Evolutionary conservation across 37 sponge, comb jelly and placozoan species (phyloP), one percentile per base, ranked within the genome.

Genomic region (Trichoplax adhaerens): DNA sequence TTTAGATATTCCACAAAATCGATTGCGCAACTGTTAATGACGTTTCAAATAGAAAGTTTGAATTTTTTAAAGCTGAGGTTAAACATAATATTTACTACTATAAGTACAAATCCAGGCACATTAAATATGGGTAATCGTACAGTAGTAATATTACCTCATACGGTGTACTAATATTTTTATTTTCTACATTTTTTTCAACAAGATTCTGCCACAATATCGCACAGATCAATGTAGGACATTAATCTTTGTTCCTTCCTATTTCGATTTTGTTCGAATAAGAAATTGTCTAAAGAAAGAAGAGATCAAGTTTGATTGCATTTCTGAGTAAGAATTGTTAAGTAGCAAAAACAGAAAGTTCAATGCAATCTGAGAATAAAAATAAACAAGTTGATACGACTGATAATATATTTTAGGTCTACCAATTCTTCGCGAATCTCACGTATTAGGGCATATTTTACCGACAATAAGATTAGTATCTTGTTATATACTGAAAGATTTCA

Each of bases 261-360:
- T 87, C 68, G 99, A 98, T 70, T 98, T 86, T 80, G 77, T 98
- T n/a, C 77, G 88, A 10, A 5, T 98, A 4, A 62, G 94, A 46
- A 93, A 98, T 58, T 69, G 83, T 82, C 73, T 98, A 81, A 89
- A 80, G 55, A 84, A 70, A 70, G 83, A 84, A 58, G 83, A 82
- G 52, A 57, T 81, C 52, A 62, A 57, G 54, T 87, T 87, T 56
- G 6, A 73, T 49, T 83, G 77, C 6, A 56, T 98, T 3, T 84
- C 74, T 59, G 99, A 98, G 86, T 86, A 77, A 77, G 85, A 67
- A 3, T 1, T 48, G 4, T 12, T 60, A 12, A n/a, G 62, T 60
- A n/a, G 62, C 12, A 12, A 29, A 29, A 29, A 60, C 62, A 8
- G 10, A 12, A 8, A n/a, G 10, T 12, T 8, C 62, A 60, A 60